These are phyloP conservation scores for Noctua fimbriata DNA, from an alignment of 2,888 invertebrate species.

Conservation along the genomic window DNA sequence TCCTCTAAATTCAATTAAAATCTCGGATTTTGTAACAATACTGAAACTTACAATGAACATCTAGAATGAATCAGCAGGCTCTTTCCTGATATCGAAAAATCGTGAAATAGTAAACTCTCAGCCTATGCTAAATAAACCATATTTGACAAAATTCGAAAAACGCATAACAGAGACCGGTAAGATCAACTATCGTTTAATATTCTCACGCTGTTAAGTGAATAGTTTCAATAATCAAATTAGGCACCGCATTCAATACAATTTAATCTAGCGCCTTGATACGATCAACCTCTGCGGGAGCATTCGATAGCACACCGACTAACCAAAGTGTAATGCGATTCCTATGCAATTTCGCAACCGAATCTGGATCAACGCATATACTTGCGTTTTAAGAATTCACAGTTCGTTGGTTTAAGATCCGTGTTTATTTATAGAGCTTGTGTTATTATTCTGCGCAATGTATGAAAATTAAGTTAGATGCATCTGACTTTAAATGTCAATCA, in stretches of 20 bases:
- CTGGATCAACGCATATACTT: constrained; percentile 52
- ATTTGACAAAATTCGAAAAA: not conserved
- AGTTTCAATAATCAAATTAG: constrained; percentile 33
- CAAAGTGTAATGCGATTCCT: constrained; percentile 57
- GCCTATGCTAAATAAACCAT: not conserved
- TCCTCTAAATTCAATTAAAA: not conserved
- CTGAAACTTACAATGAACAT: not conserved
- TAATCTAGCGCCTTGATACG: constrained; percentile 37
- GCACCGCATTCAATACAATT: constrained; percentile 33
- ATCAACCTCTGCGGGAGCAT: constrained; percentile 53
- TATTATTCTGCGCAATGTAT: constrained; percentile 19
- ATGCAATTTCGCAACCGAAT: constrained; percentile 51
- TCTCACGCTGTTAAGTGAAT: constrained; percentile 37
- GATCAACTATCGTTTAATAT: not conserved
- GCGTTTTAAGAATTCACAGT: constrained; percentile 41
- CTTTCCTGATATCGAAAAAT: not conserved
- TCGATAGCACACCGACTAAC: constrained; percentile 32
- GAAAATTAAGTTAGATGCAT: constrained; percentile 30
- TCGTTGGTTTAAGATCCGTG: constrained; percentile 30
- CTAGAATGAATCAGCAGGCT: not conserved
- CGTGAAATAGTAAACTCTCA: not conserved
- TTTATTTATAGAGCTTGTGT: constrained; percentile 22
- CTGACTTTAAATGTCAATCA: constrained; percentile 39
- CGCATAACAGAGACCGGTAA: not conserved
- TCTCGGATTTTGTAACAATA: not conserved